phyloP scores from a whole-genome alignment of 2,113 vertebrate species.

The Eretmochelys imbricata region DNA sequence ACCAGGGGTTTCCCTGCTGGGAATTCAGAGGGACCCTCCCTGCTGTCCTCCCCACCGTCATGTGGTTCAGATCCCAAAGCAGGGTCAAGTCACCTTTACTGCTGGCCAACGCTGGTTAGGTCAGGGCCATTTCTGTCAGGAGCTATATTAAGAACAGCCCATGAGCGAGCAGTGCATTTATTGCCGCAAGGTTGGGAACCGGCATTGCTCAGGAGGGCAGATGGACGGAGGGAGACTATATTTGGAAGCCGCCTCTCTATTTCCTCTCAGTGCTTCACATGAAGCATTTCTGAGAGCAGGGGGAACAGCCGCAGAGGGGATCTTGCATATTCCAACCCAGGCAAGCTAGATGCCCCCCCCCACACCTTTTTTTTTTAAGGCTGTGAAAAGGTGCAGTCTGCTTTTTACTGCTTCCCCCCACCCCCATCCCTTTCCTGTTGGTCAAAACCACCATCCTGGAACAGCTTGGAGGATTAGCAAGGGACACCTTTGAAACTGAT shows the following conservation, averaged over 20 bases:
- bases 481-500: constrained; percentile 75
- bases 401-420: constrained; percentile 47
- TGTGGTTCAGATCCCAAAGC: accelerated
- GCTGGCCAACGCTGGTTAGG: accelerated
- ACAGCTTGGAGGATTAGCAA: constrained; percentile 67
- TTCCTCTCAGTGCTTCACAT: constrained; percentile 5
- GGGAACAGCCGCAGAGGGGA: accelerated
- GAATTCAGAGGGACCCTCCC: accelerated
- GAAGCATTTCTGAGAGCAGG: neutral
- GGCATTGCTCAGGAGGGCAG: neutral
- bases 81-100: neutral
- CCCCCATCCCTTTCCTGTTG: constrained; percentile 70
- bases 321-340: neutral
- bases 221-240: neutral
- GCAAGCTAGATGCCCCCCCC: neutral
- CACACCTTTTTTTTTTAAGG: constrained; percentile 21
- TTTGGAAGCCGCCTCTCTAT: constrained; percentile 29
- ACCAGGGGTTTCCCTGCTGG: neutral
- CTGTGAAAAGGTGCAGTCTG: constrained; percentile 71
- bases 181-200: neutral
- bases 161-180: accelerated
- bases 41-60: too few species aligned
- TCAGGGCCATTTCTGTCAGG: accelerated
- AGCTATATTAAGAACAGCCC: neutral
- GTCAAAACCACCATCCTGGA: constrained; percentile 73